Conservation (phyloP, 2,113 vertebrate species). For the Ia io region DNA sequence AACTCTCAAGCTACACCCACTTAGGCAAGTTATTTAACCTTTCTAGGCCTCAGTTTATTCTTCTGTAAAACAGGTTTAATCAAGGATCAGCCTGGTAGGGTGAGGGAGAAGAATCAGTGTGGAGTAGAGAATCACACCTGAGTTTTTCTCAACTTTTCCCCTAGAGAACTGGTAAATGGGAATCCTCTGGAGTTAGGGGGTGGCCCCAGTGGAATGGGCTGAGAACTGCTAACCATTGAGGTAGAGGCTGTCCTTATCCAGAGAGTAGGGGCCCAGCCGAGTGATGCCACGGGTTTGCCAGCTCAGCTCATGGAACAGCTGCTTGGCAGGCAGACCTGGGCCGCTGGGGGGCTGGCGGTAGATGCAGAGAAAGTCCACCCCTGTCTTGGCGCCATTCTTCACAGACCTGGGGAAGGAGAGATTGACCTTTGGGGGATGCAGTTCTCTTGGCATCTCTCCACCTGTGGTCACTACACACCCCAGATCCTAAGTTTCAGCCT, state of each 20-base stretch:
- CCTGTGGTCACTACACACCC: not conserved
- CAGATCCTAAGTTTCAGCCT: not conserved
- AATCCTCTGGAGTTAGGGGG: not conserved
- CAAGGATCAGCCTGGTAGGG: not conserved
- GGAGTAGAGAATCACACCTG: not conserved
- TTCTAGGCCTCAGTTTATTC: not conserved
- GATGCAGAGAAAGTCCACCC: conserved; percentile 68
- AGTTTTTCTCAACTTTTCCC: not conserved
- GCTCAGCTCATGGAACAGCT: conserved; percentile 74
- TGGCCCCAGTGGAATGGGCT: not conserved
- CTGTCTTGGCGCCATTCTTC: conserved; percentile 37
- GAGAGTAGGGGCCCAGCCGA: conserved; percentile 73
- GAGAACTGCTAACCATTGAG: conserved; percentile 49
- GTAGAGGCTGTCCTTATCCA: conserved; percentile 78
- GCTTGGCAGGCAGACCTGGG: not conserved
- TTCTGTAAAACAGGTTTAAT: not conserved
- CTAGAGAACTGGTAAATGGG: not conserved
- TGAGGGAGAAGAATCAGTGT: not conserved
- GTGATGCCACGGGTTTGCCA: conserved; percentile 54
- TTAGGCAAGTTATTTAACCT: not conserved
- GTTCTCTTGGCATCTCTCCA: not conserved
- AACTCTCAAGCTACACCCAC: not conserved
- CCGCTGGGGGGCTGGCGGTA: conserved; percentile 36
- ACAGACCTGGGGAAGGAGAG: conserved; percentile 59
- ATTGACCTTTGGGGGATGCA: not conserved